Base-by-base conservation (phyloP, 2,797 vertebrate genomes). In the Anableps anableps region DNA sequence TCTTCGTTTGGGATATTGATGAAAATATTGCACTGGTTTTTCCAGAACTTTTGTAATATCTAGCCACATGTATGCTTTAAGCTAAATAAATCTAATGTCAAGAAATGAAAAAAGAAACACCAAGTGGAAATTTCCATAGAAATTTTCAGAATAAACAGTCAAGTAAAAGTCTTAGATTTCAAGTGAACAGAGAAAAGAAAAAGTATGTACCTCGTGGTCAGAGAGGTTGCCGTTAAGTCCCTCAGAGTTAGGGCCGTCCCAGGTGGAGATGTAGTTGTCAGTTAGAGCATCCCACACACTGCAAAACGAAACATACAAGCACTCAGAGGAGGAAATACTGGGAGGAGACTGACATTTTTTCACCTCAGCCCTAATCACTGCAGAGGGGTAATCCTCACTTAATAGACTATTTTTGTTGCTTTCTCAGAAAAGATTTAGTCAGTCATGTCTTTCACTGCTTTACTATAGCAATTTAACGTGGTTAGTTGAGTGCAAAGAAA, bases 211-310 rank as follows among this genome's bases (percentile, higher is more conserved):
- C 97, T 98, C 97, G 14, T 96, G 95, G 80, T 98, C 96, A 38
- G 96, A 97, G 60, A 96, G 86, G 88, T 98, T 98, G 58, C 97
- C 97, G 84, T 98, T 98, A 87, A 97, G 94, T 73, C 94, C 95
- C 86, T 98, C 96, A 31, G 96, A 89, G 81, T 96, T 95, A 5
- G 94, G 89, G 60, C 95, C 92, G 89, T 97, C 97, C 97, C 97
- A 98, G 86, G 96, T 96, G 88, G 97, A 96, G 70, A 96, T 95
- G 94, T 98, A 98, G 95, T 98, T 98, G 94, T 98, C 97, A 23
- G 97, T 98, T 87, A 98, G 94, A 83, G 97, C 97, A 80, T 97
- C 97, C 97, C 97, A 98, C 87, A 98, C 97, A 91, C 97, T 98
- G 95, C 13, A 94, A 94, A 23, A 85, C 38, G 77, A 66, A 36